Evolutionary conservation across 1,140 invertebrate genomes (phyloP).

Genomic region (Oncopodura yosiiana): DNA sequence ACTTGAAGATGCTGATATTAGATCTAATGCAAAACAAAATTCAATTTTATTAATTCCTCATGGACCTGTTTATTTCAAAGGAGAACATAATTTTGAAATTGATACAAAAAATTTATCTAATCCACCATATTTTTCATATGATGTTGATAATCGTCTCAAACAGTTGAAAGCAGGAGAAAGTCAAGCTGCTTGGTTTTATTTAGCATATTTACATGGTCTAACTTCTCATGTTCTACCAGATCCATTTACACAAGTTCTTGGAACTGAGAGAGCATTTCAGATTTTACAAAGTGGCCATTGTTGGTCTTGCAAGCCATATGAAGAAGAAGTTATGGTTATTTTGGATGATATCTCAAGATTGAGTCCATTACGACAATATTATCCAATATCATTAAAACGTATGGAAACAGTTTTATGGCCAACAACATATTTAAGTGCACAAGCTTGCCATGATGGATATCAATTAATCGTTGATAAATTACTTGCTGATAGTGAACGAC

Average conservation of each 20-base stretch:
- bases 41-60: slow-evolving; percentile 21
- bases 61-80: slow-evolving; percentile 3
- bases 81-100: neutral
- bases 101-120: neutral
- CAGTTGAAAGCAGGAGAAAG: slow-evolving; percentile 11
- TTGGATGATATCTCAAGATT: slow-evolving; percentile 10
- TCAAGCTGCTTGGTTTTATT: slow-evolving; percentile 19
- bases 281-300: slow-evolving; percentile 14
- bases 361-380: slow-evolving; percentile 6
- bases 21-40: slow-evolving; percentile 2
- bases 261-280: slow-evolving; percentile 21
- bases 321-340: slow-evolving; percentile 2
- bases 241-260: slow-evolving; percentile 20
- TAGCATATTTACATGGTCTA: slow-evolving; percentile 19
- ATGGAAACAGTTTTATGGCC: slow-evolving; percentile 17
- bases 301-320: slow-evolving; percentile 18
- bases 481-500: slow-evolving; percentile 1
- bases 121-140: slow-evolving; percentile 19
- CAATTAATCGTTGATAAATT: slow-evolving; percentile 15
- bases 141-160: slow-evolving; percentile 10
- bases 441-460: slow-evolving; percentile 13
- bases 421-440: neutral
- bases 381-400: slow-evolving; percentile 3
- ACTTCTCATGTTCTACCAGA: slow-evolving; percentile 24
- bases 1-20: slow-evolving; percentile 8